Evolutionary conservation across 2,113 vertebrate genomes (phyloP).

Genomic region (Crotalus tigris): DNA sequence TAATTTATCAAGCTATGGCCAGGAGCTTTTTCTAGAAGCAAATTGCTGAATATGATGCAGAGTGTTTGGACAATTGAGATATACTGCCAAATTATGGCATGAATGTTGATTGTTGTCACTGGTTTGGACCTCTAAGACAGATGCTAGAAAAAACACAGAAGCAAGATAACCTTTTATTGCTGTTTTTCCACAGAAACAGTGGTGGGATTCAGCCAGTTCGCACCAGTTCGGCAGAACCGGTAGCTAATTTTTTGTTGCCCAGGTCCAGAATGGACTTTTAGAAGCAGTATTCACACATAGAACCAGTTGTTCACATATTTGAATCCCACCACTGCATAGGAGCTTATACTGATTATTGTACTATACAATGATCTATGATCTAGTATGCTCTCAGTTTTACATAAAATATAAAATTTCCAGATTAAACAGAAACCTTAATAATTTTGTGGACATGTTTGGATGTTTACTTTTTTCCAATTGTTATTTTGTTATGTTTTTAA

Average conservation of each 20-base stretch:
- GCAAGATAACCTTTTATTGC: slow-evolving; percentile 29
- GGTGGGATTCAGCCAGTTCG: too few species aligned
- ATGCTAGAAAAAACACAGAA: neutral
- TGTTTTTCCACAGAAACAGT: slow-evolving; percentile 68
- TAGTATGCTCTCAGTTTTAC: neutral
- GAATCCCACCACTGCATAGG: slow-evolving; percentile 26
- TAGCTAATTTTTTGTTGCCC: too few species aligned
- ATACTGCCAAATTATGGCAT: neutral
- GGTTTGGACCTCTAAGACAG: neutral
- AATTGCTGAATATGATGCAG: neutral
- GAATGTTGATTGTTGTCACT: neutral
- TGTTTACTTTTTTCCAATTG: neutral
- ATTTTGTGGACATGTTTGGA: neutral
- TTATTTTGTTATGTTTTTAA: neutral
- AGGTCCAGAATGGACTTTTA: too few species aligned
- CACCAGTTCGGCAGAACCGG: too few species aligned
- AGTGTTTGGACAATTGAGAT: neutral
- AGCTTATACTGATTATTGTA: slow-evolving; percentile 78
- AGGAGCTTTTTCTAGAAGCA: neutral
- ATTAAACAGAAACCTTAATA: neutral
- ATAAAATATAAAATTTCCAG: neutral
- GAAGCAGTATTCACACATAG: too few species aligned
- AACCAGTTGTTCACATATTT: too few species aligned
- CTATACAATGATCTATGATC: neutral
- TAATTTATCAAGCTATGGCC: neutral